Evolutionary conservation across 2,888 invertebrate genomes (phyloP).

Genomic region (Leptarthrus brevirostris): DNA sequence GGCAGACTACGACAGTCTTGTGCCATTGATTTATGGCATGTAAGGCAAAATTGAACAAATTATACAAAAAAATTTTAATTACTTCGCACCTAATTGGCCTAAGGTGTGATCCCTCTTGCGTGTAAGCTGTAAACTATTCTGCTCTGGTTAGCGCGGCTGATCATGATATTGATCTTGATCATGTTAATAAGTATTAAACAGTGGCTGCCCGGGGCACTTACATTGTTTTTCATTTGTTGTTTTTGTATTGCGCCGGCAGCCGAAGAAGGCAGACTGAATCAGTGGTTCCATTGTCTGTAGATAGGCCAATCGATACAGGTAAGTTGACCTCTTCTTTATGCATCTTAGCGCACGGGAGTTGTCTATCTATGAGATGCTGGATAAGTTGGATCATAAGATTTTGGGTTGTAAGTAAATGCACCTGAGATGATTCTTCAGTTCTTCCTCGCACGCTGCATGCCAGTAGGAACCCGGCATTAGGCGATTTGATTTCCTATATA

Average conservation of each 20-base stretch:
- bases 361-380: background rate
- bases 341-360: background rate
- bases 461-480: slow-evolving; percentile 6
- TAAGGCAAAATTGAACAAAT: slow-evolving; percentile 11
- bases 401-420: slow-evolving; percentile 14
- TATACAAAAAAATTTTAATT: slow-evolving; percentile 30
- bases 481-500: slow-evolving; percentile 47
- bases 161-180: slow-evolving; percentile 23
- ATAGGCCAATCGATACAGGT: background rate
- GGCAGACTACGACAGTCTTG: background rate
- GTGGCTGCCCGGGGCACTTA: background rate
- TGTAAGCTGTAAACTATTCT: slow-evolving; percentile 22
- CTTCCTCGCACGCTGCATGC: slow-evolving; percentile 12
- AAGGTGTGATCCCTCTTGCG: background rate
- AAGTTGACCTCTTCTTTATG: background rate
- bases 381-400: slow-evolving; percentile 12
- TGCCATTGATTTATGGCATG: slow-evolving; percentile 41
- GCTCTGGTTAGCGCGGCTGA: slow-evolving; percentile 35
- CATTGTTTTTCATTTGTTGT: background rate
- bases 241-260: background rate
- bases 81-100: slow-evolving; percentile 23
- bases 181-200: slow-evolving; percentile 32
- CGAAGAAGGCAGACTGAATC: too few relatives aligned
- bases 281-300: background rate
- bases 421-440: slow-evolving; percentile 27